Evolutionary conservation across 2,113 vertebrate genomes (phyloP).

Genomic region (Saguinus imperator): DNA sequence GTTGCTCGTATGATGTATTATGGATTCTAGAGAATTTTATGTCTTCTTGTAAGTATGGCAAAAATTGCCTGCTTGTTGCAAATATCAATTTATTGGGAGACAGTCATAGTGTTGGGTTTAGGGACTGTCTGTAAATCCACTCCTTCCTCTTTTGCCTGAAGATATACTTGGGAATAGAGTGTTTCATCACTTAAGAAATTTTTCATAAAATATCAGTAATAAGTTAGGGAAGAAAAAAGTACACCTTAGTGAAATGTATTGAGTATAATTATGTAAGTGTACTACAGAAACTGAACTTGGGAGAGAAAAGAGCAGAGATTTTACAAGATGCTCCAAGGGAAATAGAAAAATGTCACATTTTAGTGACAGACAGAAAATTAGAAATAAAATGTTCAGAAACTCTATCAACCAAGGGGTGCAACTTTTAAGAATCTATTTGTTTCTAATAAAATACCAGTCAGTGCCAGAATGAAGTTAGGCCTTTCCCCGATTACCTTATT

Average conservation of each 20-base stretch:
- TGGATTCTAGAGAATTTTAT: constrained; percentile 56
- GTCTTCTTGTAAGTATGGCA: constrained; percentile 39
- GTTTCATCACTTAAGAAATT: constrained; percentile 58
- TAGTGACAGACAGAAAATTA: constrained; percentile 14
- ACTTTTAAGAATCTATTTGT: background rate
- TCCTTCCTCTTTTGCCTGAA: constrained; percentile 48
- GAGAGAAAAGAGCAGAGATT: constrained; percentile 26
- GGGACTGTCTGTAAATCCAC: constrained; percentile 35
- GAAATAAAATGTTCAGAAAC: constrained; percentile 17
- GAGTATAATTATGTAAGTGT: constrained; percentile 47
- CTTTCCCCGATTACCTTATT: background rate
- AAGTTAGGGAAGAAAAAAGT: constrained; percentile 59
- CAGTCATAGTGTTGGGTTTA: constrained; percentile 55
- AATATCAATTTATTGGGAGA: constrained; percentile 46
- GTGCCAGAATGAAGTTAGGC: background rate
- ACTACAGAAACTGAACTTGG: constrained; percentile 26
- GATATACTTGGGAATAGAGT: constrained; percentile 60
- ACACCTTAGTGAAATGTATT: constrained; percentile 40
- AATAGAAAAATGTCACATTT: constrained; percentile 39
- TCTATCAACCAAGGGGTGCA: background rate
- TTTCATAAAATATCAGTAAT: constrained; percentile 68
- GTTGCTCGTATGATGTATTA: constrained; percentile 40
- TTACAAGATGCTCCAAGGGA: constrained; percentile 38
- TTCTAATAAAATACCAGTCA: background rate
- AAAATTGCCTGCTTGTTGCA: constrained; percentile 53